Percentiles rank a stretch among this genome's conserved stretches.
Conservation (phyloP, 2,797 vertebrate species). For the Syndactyla subalaris region DNA sequence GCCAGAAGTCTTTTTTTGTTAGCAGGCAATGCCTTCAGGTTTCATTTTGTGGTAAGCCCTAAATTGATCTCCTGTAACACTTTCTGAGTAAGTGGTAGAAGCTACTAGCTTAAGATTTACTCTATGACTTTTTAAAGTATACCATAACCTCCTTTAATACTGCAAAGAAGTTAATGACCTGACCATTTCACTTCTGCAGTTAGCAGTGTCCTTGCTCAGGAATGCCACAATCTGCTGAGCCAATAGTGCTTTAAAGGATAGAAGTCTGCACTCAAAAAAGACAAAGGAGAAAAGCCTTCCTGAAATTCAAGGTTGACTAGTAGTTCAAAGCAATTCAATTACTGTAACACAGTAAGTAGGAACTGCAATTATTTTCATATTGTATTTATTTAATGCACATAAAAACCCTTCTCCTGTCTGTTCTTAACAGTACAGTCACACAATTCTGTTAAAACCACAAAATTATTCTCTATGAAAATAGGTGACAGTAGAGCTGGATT, state of each 20-base stretch:
- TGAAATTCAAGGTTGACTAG: constrained; percentile 40
- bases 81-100: background rate
- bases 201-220: constrained; percentile 1
- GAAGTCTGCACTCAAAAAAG: background rate
- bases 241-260: background rate
- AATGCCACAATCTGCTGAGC: constrained; percentile 11
- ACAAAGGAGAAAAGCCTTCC: background rate
- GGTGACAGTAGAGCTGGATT: background rate
- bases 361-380: background rate
- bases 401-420: background rate
- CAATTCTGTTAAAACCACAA: background rate
- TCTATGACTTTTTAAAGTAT: background rate
- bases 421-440: background rate
- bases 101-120: constrained; percentile 27
- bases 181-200: background rate
- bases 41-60: constrained; percentile 5
- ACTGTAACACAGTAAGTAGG: background rate
- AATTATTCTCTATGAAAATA: background rate
- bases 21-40: background rate
- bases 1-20: constrained; percentile 9
- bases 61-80: constrained; percentile 21
- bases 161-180: constrained; percentile 34
- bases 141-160: background rate
- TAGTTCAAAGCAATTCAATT: constrained; percentile 28
- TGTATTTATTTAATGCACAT: background rate